phyloP scores from a whole-genome alignment of 2,797 vertebrate genomes.

The Knipowitschia caucasica region DNA sequence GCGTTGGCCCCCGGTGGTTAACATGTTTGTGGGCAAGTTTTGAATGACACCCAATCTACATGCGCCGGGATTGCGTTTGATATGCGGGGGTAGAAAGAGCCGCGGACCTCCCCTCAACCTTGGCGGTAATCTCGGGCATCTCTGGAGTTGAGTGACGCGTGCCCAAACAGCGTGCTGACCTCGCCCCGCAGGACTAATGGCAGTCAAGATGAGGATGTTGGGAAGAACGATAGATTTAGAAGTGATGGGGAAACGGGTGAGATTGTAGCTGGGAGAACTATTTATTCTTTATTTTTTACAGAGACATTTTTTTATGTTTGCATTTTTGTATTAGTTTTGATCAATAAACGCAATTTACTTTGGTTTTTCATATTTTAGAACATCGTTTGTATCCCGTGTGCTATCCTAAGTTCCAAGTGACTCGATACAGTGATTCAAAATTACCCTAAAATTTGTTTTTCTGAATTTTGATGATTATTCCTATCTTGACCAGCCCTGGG shows the following conservation, averaged over 20 bases:
- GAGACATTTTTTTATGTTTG: too few relatives aligned
- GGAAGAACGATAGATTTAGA: slow-evolving; percentile 20
- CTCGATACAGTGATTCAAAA: too few relatives aligned
- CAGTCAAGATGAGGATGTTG: slow-evolving; percentile 43
- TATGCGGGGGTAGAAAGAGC: slow-evolving; percentile 33
- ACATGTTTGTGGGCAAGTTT: slow-evolving; percentile 72
- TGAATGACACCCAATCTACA: slow-evolving; percentile 80
- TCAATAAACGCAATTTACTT: too few relatives aligned
- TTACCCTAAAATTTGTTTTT: too few relatives aligned
- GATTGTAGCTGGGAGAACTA: slow-evolving; percentile 2
- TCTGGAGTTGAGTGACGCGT: slow-evolving; percentile 58
- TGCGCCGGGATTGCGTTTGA: slow-evolving; percentile 48
- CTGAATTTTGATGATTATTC: too few relatives aligned
- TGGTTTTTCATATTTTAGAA: too few relatives aligned
- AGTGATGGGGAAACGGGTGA: slow-evolving; percentile 39
- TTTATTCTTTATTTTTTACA: too few relatives aligned
- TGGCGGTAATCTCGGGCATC: slow-evolving; percentile 67
- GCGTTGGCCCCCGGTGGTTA: slow-evolving; percentile 59
- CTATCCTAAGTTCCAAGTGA: too few relatives aligned
- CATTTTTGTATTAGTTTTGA: too few relatives aligned
- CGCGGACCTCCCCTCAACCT: slow-evolving; percentile 43
- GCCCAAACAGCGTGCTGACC: slow-evolving; percentile 38
- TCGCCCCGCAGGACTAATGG: slow-evolving; percentile 30
- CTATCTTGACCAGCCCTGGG: too few relatives aligned
- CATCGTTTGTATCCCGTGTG: too few relatives aligned